A percentile compares a stretch with the other conserved stretches of the same genome.
These are phyloP conservation scores for Morus bassanus DNA, from an alignment of 2,797 vertebrate genomes.

Conservation along the genomic window DNA sequence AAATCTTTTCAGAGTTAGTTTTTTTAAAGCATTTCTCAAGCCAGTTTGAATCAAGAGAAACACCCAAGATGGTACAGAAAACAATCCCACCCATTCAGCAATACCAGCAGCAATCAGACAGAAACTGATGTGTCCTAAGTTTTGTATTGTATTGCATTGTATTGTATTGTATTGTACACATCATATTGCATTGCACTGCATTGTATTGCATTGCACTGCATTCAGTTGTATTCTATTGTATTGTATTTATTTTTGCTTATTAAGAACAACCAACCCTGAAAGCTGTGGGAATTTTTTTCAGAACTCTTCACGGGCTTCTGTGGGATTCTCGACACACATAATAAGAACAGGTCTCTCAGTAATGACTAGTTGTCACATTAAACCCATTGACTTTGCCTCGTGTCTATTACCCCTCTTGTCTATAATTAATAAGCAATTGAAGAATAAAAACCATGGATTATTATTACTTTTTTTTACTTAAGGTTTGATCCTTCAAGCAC, in stretches of 20 bases:
- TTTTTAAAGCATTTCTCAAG: not conserved
- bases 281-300: not conserved
- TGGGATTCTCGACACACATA: not conserved
- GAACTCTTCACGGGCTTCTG: not conserved
- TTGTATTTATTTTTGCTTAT: not conserved
- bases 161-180: not conserved
- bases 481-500: not conserved
- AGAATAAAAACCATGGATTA: not conserved
- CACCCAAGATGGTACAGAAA: not conserved
- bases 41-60: not conserved
- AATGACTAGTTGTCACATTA: not conserved
- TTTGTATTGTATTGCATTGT: not conserved
- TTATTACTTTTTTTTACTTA: not conserved
- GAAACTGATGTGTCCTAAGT: not conserved
- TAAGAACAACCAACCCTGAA: not conserved
- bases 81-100: not conserved
- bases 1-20: not conserved
- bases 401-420: not conserved
- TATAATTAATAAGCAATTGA: not conserved
- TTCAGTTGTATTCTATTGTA: not conserved
- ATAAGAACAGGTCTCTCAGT: not conserved
- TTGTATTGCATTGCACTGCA: not conserved
- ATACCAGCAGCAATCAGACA: not conserved
- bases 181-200: not conserved
- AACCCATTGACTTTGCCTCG: not conserved